Base-by-base conservation (phyloP, 2,113 vertebrate genomes). In the Odontesthes bonariensis region DNA sequence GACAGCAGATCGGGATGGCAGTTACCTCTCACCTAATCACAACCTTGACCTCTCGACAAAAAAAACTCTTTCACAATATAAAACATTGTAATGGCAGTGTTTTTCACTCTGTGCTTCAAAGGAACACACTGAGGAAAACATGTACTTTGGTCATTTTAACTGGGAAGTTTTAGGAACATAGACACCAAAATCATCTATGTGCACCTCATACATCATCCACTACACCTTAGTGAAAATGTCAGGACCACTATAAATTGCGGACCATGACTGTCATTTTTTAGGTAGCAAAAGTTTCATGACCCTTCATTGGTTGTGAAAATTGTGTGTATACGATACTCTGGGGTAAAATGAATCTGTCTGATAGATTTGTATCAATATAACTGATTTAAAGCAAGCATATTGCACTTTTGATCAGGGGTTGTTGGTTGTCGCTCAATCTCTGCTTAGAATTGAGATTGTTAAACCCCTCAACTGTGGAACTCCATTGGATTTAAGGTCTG, bases 61-160 rank as follows among this genome's bases (percentile, higher is more conserved):
- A 75, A 84, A 67, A 51, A 52, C 54, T 85, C 75, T 38, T 70
- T 66, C 65, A 3, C 75, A 19, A 5, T 77, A 86, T 89, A 91
- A 91, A 89, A 81, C 86, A 86, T 67, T 35, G 70, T 89, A 84
- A 89, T 44, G 69, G 67, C 8, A 0, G 51, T 56, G 61, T 91
- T 88, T 88, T 77, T 88, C 87, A 89, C 75, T 70, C 51, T 0
- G 8, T 0, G 47, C 81, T 83, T 89, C 85, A 86, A 91, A 89
- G 77, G 51, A 38, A 9, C 42, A 4, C 49, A 7, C 52, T 23
- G 42, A 73, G 17, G 66, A 23, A 8, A 70, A 65, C 54, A 4
- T 9, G 54, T 47, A 55, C 85, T 79, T 86, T 17, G 31, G 70
- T 87, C 75, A 81, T 79, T 58, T 68, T 19, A 49, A 51, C 49